Conservation (phyloP, 2,113 vertebrate genomes). For the Cyprinodon tularosa region DNA sequence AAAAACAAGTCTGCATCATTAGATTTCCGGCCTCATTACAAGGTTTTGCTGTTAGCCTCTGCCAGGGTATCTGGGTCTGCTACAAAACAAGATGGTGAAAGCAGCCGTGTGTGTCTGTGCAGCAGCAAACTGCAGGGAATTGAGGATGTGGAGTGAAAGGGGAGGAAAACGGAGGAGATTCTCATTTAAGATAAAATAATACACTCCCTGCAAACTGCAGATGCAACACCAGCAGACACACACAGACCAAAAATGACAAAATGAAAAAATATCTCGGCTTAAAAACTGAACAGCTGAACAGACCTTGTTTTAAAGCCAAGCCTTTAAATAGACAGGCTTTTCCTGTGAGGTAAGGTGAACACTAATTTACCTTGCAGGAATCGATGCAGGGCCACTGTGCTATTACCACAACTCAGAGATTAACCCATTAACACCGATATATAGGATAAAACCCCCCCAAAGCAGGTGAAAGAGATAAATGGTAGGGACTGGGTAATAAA, state of each 20-base stretch:
- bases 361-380: constrained; percentile 22
- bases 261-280: constrained; percentile 17
- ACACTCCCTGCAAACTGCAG: constrained; percentile 41
- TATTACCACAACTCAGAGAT: constrained; percentile 12
- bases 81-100: constrained; percentile 16
- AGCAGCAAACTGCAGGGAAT: constrained; percentile 55
- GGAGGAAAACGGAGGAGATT: constrained; percentile 45
- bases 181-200: constrained; percentile 74
- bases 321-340: constrained; percentile 35
- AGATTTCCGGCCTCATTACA: constrained; percentile 54
- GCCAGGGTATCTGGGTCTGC: constrained; percentile 25
- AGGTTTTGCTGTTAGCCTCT: constrained; percentile 47
- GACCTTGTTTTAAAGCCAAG: constrained; percentile 11
- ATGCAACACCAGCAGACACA: background rate
- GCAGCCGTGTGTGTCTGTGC: constrained; percentile 9
- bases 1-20: constrained; percentile 46
- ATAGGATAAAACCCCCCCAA: constrained; percentile 1
- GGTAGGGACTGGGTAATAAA: constrained; percentile 3
- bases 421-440: background rate
- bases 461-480: background rate
- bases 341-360: constrained; percentile 36
- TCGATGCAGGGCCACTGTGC: constrained; percentile 24
- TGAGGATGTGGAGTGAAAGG: constrained; percentile 39
- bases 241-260: constrained; percentile 10
- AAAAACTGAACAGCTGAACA: constrained; percentile 19